A percentile compares a stretch with the other conserved stretches of the same genome.
These are phyloP conservation scores for Argopecten irradians DNA, from an alignment of 1,140 invertebrate species.

Conservation along the genomic window DNA sequence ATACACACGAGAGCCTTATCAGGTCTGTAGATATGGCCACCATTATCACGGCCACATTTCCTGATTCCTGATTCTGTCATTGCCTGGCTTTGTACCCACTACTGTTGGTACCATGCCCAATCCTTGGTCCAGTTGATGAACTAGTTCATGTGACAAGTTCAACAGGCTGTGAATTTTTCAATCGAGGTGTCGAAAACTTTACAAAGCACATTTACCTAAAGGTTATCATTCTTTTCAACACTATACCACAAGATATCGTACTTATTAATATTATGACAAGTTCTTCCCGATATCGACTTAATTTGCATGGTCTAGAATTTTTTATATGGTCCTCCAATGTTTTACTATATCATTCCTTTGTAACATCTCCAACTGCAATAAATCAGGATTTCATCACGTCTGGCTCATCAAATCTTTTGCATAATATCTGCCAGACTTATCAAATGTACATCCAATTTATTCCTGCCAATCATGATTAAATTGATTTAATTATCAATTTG, in stretches of 20 bases:
- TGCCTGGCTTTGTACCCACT: background rate
- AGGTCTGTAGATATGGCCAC: background rate
- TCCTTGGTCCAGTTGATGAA: background rate
- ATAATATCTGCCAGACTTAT: background rate
- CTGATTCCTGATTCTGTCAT: background rate
- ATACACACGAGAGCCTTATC: background rate
- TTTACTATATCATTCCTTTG: background rate
- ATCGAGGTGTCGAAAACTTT: background rate
- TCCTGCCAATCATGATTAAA: background rate
- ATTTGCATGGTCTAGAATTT: background rate
- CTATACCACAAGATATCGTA: no score
- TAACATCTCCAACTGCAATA: background rate
- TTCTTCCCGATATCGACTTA: background rate
- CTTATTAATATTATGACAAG: background rate
- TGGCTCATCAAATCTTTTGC: slow-evolving; percentile 4
- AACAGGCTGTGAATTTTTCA: background rate
- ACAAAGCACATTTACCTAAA: background rate
- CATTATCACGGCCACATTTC: background rate
- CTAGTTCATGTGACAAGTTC: background rate
- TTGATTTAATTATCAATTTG: background rate
- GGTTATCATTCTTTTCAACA: background rate
- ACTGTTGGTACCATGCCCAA: background rate
- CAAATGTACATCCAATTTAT: background rate
- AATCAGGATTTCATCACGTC: background rate
- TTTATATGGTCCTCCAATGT: background rate